Base-by-base conservation (phyloP, 2,888 invertebrate species). In the Sphaeridia pumilis region DNA sequence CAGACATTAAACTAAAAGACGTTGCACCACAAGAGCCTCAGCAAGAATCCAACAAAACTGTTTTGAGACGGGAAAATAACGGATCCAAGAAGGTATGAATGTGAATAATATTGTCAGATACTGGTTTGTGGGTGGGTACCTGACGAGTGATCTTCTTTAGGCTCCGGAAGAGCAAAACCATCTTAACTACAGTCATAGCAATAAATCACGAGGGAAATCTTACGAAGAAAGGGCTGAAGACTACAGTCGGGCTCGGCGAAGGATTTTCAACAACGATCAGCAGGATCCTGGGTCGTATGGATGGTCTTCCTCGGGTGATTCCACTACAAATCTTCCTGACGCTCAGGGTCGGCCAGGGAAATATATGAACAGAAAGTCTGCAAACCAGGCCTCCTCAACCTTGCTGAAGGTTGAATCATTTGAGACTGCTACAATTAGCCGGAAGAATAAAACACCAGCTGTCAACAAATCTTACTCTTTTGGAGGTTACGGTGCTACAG, bases 181-280 rank as follows among this genome's bases (percentile, higher is more conserved):
- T 42, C 42, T 53, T 22, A 28, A 36, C 22, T 48, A 50, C 26
- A 51, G 38, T 20, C 46, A 46, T 41, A 54, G 47, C 46, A 53
- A 57, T 31, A 54, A 58, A 46, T 51, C 53, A n/a, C 41, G 52
- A 43, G 55, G 49, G 10, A 87, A 86, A 69, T 87, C 90, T 62
- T 82, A 92, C 66, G 93, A 94, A 70, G 92, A 93, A 71, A 76
- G 93, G 26, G 88, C 90, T 72, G 84, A 84, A 67, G 87, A 88
- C 65, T 93, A 93, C 70, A 86, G 87, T 69, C 79, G 84, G 67
- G 87, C 82, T 46, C 76, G 87, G 54, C 78, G 84, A 60, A 78
- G 92, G 71, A 93, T 93, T 74, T 93, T 93, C 69, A 84, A 78
- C 73, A 76, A 69, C 67, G 76, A 73, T 61, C 44, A 49, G 34